Base-by-base conservation (phyloP, 2,113 vertebrate species). In the Pseudopipra pipra region DNA sequence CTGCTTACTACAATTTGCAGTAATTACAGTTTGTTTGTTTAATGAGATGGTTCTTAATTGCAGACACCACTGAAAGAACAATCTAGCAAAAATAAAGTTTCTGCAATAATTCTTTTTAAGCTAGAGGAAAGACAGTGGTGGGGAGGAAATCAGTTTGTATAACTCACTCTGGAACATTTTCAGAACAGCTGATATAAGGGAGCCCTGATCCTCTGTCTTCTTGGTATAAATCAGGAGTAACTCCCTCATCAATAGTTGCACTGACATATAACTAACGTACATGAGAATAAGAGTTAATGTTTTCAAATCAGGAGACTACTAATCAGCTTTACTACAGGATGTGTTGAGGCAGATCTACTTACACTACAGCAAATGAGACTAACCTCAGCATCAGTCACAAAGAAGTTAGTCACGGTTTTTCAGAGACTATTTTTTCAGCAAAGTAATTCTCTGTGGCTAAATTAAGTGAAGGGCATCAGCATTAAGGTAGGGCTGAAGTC, bases 11-110 rank as follows among this genome's bases (percentile, higher is more conserved):
- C 89, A 97, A 97, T 98, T 98, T 98, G 87, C 91, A 96, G 93
- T 97, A 98, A 98, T 98, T 98, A 97, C 71, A 97, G 95, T 97
- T 98, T 97, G 95, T 97, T 98, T 97, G 97, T 97, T 97, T 96
- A 98, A 96, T 92, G 83, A 98, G 93, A 95, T 96, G 63, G 88
- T 87, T 96, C 95, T 97, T 98, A 98, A 98, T 97, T 98, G 98
- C 96, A 98, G 97, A 96, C 89, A 98, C 70, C 86, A 94, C 87
- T 95, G 97, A 97, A 98, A 97, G 94, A 98, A 97, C 95, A 97
- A 97, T 97, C 89, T 86, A 97, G 81, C 89, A 97, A 97, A 97
- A 96, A 91, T 58, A 92, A 25, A 87, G 22, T 95, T 97, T 91
- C 37, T 88, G 67, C 49, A 91, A 46, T 89, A 18, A 71, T 89